phyloP scores from a whole-genome alignment of 1,140 invertebrate species.

The Adelges cooleyi region DNA sequence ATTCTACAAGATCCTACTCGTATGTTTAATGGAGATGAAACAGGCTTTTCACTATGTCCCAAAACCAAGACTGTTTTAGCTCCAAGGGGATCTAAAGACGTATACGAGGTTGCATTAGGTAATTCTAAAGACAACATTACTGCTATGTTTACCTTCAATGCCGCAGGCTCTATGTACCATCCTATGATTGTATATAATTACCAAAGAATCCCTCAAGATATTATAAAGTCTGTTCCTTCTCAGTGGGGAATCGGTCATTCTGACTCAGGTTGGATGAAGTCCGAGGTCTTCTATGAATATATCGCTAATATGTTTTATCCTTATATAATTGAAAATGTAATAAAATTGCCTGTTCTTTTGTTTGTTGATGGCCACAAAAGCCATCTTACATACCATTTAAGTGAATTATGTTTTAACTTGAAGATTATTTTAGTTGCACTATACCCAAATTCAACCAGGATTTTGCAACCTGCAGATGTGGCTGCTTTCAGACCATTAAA shows the following conservation, averaged over 20 bases:
- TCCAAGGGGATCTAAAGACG: conserved; percentile 34
- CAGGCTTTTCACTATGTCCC: conserved; percentile 36
- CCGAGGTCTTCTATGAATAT: conserved; percentile 38
- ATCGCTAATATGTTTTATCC: conserved; percentile 38
- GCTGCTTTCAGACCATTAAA: conserved; percentile 37
- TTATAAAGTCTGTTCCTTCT: conserved; percentile 34
- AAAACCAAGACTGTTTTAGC: conserved; percentile 36
- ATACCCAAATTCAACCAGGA: conserved; percentile 39
- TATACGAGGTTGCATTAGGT: conserved; percentile 34
- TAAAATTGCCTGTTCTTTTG: conserved; percentile 36
- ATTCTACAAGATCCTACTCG: neutral
- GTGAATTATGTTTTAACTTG: neutral
- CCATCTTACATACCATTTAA: conserved; percentile 35
- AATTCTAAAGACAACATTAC: conserved; percentile 39
- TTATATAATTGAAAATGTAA: conserved; percentile 37
- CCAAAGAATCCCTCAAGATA: conserved; percentile 35
- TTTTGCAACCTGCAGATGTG: conserved; percentile 39
- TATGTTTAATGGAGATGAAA: conserved; percentile 35
- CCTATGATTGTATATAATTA: conserved; percentile 37
- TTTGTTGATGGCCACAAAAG: no score
- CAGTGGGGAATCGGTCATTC: conserved; percentile 37
- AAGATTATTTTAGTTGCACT: conserved; percentile 35
- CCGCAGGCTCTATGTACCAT: conserved; percentile 36
- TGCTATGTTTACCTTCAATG: conserved; percentile 37
- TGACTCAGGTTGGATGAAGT: conserved; percentile 40